A percentile compares a stretch with the other conserved stretches of the same genome.
Evolutionary conservation across 2,797 vertebrate genomes (phyloP).

Genomic region (Karalla daura): DNA sequence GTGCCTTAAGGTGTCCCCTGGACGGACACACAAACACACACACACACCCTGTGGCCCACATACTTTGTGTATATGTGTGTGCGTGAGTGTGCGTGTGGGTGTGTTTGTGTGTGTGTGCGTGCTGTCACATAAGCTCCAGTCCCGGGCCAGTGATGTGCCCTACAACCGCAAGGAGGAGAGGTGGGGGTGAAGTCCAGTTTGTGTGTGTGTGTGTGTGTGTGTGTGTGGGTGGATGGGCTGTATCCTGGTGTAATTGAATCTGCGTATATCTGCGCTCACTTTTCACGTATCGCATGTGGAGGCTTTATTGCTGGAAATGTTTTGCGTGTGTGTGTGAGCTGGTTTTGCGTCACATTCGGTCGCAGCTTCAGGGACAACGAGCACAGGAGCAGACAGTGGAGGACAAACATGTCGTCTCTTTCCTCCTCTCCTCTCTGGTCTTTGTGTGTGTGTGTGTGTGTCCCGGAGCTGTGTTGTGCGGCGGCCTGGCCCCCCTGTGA

Average conservation of each 20-base stretch:
- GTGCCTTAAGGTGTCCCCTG: constrained; percentile 67
- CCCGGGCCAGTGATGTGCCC: constrained; percentile 77
- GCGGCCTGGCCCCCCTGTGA: constrained; percentile 17
- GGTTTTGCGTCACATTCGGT: constrained; percentile 27
- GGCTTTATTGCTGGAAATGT: not conserved
- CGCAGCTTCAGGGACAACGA: constrained; percentile 18
- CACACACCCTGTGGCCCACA: constrained; percentile 57
- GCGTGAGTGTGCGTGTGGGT: constrained; percentile 15
- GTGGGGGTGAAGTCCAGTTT: constrained; percentile 29
- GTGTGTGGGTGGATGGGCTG: constrained; percentile 10
- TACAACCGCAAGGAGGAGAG: constrained; percentile 52
- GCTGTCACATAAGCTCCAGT: constrained; percentile 77
- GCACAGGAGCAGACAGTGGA: constrained; percentile 44
- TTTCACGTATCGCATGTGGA: not conserved
- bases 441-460: constrained; percentile 14
- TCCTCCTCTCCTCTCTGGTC: not conserved
- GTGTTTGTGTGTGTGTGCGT: constrained; percentile 46
- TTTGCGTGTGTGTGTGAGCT: constrained; percentile 5
- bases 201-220: constrained; percentile 29
- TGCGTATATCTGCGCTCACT: constrained; percentile 17
- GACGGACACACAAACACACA: constrained; percentile 20
- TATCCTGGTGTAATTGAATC: constrained; percentile 22
- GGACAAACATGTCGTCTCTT: constrained; percentile 53
- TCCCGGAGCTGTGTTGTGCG: not conserved
- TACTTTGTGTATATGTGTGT: constrained; percentile 45